Evolutionary conservation across 2,113 vertebrate genomes (phyloP).

Genomic region (Nannobrachium achirus): DNA sequence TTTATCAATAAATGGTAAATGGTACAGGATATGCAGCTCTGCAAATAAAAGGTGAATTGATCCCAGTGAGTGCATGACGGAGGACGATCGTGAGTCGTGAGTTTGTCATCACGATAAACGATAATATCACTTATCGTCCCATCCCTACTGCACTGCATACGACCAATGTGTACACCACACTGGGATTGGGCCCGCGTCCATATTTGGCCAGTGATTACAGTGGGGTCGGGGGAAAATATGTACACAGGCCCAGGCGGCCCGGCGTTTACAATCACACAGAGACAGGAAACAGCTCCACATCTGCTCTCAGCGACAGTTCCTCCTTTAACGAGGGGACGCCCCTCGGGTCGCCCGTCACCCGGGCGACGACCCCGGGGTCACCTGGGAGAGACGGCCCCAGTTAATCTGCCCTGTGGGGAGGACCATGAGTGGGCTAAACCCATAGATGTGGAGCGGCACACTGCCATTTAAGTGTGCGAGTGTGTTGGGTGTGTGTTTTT

Average conservation of each 20-base stretch:
- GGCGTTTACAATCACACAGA: conserved; percentile 47
- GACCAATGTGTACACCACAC: not conserved
- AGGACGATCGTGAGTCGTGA: not conserved
- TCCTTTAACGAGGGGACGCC: conserved; percentile 9
- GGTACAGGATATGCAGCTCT: no score
- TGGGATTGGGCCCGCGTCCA: conserved; percentile 11
- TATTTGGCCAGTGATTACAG: conserved; percentile 56
- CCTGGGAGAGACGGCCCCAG: not conserved
- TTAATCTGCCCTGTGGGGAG: conserved; percentile 17
- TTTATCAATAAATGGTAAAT: no score
- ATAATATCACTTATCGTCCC: not conserved
- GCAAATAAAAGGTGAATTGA: no score
- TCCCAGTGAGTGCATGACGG: no score
- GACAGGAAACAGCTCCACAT: conserved; percentile 68
- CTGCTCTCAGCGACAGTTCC: conserved; percentile 45
- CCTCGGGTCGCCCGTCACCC: conserved; percentile 9
- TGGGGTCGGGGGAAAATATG: conserved; percentile 35
- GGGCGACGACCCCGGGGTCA: conserved; percentile 15
- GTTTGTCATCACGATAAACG: not conserved
- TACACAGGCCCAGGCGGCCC: conserved; percentile 29
- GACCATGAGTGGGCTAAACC: not conserved
- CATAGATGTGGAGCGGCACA: not conserved
- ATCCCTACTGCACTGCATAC: no score
- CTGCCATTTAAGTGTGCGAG: not conserved
- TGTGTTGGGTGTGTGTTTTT: not conserved